Base-by-base conservation (phyloP, 92 coral and sea anemone genomes). In the Plumapathes pennacea region DNA sequence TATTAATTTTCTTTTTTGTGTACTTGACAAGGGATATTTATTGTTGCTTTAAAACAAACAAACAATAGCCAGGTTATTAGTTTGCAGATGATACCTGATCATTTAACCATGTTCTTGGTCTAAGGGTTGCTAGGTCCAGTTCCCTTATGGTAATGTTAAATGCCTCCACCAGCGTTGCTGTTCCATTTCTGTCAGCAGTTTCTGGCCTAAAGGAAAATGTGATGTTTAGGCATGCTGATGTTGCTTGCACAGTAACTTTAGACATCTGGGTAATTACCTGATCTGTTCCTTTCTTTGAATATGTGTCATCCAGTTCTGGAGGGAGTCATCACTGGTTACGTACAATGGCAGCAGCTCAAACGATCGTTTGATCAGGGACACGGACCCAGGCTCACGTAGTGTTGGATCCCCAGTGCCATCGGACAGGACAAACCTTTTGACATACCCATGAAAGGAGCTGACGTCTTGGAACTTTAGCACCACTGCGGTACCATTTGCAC, bases 341-440 rank as follows among this genome's bases (percentile, higher is more conserved):
- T 30, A 25, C 66, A 59, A 17, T 9, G 66, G 51, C 50, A 59
- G 40, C 36, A 41, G 10, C 49, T 58, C 65, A n/a, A 58, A 58
- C 32, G 24, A 39, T 24, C 49, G 65, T 31, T 17, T 12, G 4
- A 38, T 29, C 11, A 4, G 32, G 1, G 37, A 25, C 6, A n/a
- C 9, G 20, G 37, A 4, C 37, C 20, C 5, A 2, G 49, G 2
- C 1, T 46, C 52, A 46, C 12, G 10, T 22, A 4, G 10, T 9
- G 20, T 29, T 0, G 57, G 8, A n/a, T 12, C 11, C 8, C 38
- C 38, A 5, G 57, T 38, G 10, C 65, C 51, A 8, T 58, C 27
- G 11, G 48, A 37, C 5, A 10, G 4, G 10, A 41, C 34, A 30
- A 58, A 40, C 6, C 34, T 21, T 38, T 29, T 58, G 17, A 58